These are phyloP conservation scores for Labia minor DNA, from an alignment of 2,888 invertebrate genomes.

Conservation along the genomic window DNA sequence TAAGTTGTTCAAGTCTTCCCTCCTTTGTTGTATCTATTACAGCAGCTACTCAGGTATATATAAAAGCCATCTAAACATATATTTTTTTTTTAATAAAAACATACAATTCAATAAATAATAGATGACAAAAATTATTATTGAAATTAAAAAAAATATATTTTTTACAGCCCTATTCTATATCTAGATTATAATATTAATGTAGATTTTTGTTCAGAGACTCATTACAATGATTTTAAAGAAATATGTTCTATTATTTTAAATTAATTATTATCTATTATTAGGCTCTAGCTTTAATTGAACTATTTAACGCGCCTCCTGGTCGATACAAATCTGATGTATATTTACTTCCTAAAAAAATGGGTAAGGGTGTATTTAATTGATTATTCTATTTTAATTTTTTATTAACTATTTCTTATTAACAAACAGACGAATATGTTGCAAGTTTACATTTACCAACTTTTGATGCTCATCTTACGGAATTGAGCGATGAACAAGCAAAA, in stretches of 20 bases:
- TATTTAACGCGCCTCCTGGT: conserved; percentile 89
- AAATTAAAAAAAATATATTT: too few relatives aligned
- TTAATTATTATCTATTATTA: conserved; percentile 29
- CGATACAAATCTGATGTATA: conserved; percentile 96
- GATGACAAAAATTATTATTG: too few relatives aligned
- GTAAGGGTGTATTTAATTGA: conserved; percentile 39
- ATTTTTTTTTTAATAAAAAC: background rate
- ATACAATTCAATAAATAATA: too few relatives aligned
- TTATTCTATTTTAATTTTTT: conserved; percentile 17
- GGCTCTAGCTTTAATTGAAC: conserved; percentile 89
- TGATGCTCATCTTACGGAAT: conserved; percentile 92
- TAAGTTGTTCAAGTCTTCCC: conserved; percentile 92
- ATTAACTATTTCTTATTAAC: background rate
- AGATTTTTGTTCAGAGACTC: too few relatives aligned
- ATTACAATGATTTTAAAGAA: background rate
- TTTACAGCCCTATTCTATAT: background rate
- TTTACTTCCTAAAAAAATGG: conserved; percentile 96
- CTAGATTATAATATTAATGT: too few relatives aligned
- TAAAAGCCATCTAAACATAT: background rate
- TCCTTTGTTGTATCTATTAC: conserved; percentile 98
- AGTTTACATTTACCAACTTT: conserved; percentile 93
- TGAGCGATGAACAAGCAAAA: conserved; percentile 93
- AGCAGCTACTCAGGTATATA: conserved; percentile 72
- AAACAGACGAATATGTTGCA: conserved; percentile 90
- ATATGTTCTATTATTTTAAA: background rate